These are phyloP conservation scores for Penaeus japonicus DNA, from an alignment of 1,140 invertebrate species.

Conservation along the genomic window DNA sequence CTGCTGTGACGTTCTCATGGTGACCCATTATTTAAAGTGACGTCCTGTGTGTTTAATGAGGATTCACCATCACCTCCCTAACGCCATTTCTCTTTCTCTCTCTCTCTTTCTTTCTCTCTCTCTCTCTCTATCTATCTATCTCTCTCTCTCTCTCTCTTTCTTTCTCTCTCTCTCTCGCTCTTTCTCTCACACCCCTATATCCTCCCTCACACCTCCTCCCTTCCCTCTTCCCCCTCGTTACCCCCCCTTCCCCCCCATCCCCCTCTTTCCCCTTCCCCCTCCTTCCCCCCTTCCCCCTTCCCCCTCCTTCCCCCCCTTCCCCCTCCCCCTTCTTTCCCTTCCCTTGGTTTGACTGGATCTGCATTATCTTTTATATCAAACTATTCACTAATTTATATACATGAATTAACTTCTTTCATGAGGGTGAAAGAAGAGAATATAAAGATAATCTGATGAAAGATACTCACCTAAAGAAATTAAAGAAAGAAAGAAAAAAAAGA, in stretches of 20 bases:
- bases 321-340: neutral
- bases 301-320: neutral
- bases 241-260: neutral
- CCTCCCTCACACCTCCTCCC: neutral
- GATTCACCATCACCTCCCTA: slow-evolving; percentile 40
- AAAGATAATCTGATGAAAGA: too few relatives aligned
- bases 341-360: neutral
- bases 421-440: neutral
- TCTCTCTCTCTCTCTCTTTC: neutral
- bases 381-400: neutral
- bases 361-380: neutral
- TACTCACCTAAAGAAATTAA: too few relatives aligned
- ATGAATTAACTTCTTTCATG: neutral
- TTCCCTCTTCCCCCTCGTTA: too few relatives aligned
- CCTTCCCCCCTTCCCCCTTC: neutral
- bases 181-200: too few relatives aligned
- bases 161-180: neutral
- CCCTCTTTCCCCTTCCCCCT: neutral
- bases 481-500: too few relatives aligned
- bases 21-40: slow-evolving; percentile 54
- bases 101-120: neutral
- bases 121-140: neutral
- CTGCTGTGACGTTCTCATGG: slow-evolving; percentile 49
- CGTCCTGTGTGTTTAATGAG: slow-evolving; percentile 51
- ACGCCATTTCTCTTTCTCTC: slow-evolving; percentile 30